Conservation (phyloP, 2,888 invertebrate species). For the Pseudoips prasinana region DNA sequence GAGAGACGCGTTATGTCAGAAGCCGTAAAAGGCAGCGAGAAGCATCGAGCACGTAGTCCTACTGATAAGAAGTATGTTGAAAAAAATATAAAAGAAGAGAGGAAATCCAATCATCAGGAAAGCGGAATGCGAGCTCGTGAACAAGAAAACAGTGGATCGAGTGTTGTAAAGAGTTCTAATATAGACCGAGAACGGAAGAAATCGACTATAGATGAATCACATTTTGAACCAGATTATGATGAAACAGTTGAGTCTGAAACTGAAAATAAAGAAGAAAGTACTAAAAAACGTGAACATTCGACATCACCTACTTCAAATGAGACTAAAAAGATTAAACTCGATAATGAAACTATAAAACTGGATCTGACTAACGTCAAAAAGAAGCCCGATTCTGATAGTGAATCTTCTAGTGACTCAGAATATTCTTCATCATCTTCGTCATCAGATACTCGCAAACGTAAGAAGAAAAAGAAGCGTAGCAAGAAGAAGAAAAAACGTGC, state of each 20-base stretch:
- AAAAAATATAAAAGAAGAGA: slow-evolving; percentile 51
- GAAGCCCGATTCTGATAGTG: slow-evolving; percentile 70
- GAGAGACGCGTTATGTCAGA: slow-evolving; percentile 53
- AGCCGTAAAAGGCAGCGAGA: slow-evolving; percentile 46
- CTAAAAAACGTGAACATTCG: slow-evolving; percentile 66
- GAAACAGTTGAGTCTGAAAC: slow-evolving; percentile 82
- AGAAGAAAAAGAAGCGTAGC: slow-evolving; percentile 84
- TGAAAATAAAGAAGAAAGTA: slow-evolving; percentile 81
- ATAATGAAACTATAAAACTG: slow-evolving; percentile 71
- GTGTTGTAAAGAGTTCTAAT: slow-evolving; percentile 29
- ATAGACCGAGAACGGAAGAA: slow-evolving; percentile 83
- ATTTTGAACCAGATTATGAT: slow-evolving; percentile 89
- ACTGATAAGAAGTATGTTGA: slow-evolving; percentile 49
- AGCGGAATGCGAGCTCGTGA: slow-evolving; percentile 25
- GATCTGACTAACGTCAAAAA: slow-evolving; percentile 75
- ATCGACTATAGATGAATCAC: slow-evolving; percentile 86
- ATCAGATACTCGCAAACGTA: slow-evolving; percentile 80
- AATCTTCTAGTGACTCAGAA: slow-evolving; percentile 69
- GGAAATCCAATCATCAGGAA: slow-evolving; percentile 33
- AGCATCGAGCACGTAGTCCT: slow-evolving; percentile 43
- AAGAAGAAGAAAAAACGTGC: slow-evolving; percentile 83
- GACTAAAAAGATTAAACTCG: slow-evolving; percentile 58
- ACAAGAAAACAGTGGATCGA: slow-evolving; percentile 44
- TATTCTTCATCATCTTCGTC: slow-evolving; percentile 77
- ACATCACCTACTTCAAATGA: slow-evolving; percentile 50